Evolutionary conservation across 1,140 invertebrate genomes (phyloP).

Genomic region (Drosophila burlai): DNA sequence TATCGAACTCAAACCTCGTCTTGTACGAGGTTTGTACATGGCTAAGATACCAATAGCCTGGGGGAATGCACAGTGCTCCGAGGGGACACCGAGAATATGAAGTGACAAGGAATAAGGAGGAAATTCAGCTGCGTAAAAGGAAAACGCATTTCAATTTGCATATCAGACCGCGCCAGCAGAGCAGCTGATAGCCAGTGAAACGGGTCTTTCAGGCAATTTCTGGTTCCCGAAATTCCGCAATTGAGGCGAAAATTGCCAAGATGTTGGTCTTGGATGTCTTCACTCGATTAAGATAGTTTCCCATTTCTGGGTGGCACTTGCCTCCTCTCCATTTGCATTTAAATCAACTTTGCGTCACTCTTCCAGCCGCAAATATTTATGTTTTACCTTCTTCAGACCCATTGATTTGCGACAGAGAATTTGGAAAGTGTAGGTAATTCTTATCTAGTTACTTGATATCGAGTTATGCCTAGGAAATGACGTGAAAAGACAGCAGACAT

Average conservation of each 20-base stretch:
- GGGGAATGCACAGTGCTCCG: not conserved
- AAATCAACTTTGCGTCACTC: constrained; percentile 49
- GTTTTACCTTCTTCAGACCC: not conserved
- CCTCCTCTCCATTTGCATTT: constrained; percentile 67
- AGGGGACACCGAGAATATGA: too few species aligned
- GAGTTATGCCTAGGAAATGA: not conserved
- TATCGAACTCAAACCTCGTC: not conserved
- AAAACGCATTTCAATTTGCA: constrained; percentile 79
- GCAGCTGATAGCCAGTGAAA: constrained; percentile 46
- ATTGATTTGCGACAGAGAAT: not conserved
- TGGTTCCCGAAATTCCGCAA: constrained; percentile 32
- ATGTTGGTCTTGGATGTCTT: constrained; percentile 20
- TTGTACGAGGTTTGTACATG: constrained; percentile 16
- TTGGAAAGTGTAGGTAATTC: too few species aligned
- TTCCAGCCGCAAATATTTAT: constrained; percentile 16
- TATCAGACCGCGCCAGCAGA: constrained; percentile 42
- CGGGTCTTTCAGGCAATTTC: constrained; percentile 24
- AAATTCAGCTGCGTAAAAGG: not conserved
- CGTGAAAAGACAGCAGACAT: not conserved
- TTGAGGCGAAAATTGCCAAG: constrained; percentile 33
- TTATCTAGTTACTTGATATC: too few species aligned
- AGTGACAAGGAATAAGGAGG: not conserved
- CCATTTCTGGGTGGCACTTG: not conserved
- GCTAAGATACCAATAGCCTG: constrained; percentile 1
- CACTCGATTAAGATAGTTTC: constrained; percentile 31